Percentiles rank a stretch among this genome's conserved stretches.
Evolutionary conservation across 2,113 vertebrate genomes (phyloP).

Genomic region (Tragelaphus scriptus): DNA sequence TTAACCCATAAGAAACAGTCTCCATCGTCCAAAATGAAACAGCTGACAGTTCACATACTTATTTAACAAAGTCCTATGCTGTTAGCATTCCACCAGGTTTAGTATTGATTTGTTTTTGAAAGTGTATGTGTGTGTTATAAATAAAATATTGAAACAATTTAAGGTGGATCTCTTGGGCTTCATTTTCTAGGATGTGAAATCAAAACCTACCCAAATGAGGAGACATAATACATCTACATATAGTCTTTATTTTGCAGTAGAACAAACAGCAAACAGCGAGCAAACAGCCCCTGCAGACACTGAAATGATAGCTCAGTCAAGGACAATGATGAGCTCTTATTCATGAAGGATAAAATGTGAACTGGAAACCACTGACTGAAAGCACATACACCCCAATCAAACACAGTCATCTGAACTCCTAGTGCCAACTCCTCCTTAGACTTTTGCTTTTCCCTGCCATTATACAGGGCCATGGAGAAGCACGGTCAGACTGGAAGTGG

Average conservation of each 20-base stretch:
- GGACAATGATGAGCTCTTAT: background rate
- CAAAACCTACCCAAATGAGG: background rate
- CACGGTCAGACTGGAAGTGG: background rate
- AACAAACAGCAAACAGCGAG: background rate
- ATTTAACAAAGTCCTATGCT: background rate
- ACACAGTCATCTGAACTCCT: background rate
- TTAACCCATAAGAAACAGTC: conserved; percentile 27
- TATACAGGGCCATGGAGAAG: background rate
- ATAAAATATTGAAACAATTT: background rate
- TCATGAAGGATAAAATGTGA: background rate
- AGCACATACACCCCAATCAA: background rate
- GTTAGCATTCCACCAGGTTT: background rate
- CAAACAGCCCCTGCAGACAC: background rate
- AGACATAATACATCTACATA: background rate
- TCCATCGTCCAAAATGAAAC: background rate
- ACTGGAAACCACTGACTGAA: background rate
- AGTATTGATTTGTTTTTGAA: background rate
- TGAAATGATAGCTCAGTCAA: background rate
- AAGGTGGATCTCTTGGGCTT: background rate
- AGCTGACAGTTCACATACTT: background rate
- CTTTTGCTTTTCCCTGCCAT: no score
- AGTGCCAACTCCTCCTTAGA: background rate
- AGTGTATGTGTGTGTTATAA: background rate
- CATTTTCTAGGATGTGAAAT: background rate
- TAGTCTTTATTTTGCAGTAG: background rate